Conservation (phyloP, 2,113 vertebrate species). For the Mustela nigripes region DNA sequence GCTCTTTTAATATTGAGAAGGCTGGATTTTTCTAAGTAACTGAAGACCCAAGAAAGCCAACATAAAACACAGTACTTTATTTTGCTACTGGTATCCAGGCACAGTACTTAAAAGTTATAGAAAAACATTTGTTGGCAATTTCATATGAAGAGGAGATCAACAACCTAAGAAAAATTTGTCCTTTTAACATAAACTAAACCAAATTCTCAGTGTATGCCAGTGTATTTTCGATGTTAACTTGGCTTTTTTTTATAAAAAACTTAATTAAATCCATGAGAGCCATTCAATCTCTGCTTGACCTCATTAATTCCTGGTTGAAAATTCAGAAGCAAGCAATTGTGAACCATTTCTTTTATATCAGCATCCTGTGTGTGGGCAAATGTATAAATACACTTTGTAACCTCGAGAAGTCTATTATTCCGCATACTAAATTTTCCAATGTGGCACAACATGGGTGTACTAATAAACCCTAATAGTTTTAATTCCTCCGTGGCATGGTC, state of each 20-base stretch:
- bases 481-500: neutral
- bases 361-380: neutral
- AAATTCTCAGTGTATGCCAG: neutral
- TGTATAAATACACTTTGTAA: neutral
- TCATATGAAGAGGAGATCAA: neutral
- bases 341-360: neutral
- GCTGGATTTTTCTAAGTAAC: neutral
- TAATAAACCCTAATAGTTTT: neutral
- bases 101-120: neutral
- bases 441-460: neutral
- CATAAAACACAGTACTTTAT: neutral
- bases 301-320: neutral
- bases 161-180: neutral
- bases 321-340: neutral
- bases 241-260: neutral
- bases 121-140: neutral
- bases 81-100: neutral
- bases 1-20: neutral
- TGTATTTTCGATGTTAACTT: neutral
- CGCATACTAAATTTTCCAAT: neutral
- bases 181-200: neutral
- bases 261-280: neutral
- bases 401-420: neutral
- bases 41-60: neutral
- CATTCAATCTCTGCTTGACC: neutral